Conservation (phyloP, 2,888 invertebrate genomes). For the Mactromeris polynyma region DNA sequence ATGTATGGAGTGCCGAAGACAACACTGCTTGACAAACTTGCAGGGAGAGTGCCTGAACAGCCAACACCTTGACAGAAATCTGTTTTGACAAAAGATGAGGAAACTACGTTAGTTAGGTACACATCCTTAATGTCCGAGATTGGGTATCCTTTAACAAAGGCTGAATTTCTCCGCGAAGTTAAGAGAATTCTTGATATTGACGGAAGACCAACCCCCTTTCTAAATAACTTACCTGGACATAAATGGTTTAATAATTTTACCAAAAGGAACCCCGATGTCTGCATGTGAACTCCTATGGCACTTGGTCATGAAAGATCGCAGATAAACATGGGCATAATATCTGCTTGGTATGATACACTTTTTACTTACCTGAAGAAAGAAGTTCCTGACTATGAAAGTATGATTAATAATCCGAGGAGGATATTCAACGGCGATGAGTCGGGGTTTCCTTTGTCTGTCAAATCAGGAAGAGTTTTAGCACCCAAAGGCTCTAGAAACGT, state of each 20-base stretch:
- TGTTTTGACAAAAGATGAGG: constrained; percentile 32
- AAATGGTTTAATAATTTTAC: neutral
- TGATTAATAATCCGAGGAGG: no score
- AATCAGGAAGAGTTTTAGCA: no score
- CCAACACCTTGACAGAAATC: constrained; percentile 19
- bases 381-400: no score
- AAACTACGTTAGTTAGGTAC: constrained; percentile 29
- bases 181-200: constrained; percentile 39
- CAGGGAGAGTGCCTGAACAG: constrained; percentile 18
- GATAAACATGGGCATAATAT: no score
- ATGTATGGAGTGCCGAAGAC: constrained; percentile 32
- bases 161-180: constrained; percentile 23
- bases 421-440: no score
- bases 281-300: no score
- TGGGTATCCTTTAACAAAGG: constrained; percentile 31
- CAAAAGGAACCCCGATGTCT: neutral
- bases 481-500: no score
- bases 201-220: constrained; percentile 33
- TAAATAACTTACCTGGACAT: neutral
- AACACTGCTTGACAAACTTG: constrained; percentile 46
- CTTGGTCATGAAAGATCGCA: no score
- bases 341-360: no score
- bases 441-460: no score
- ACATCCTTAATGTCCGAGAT: constrained; percentile 30
- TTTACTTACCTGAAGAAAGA: no score